Evolutionary conservation across 2,888 invertebrate genomes (phyloP).

Genomic region (Euspilapteryx auroguttella): DNA sequence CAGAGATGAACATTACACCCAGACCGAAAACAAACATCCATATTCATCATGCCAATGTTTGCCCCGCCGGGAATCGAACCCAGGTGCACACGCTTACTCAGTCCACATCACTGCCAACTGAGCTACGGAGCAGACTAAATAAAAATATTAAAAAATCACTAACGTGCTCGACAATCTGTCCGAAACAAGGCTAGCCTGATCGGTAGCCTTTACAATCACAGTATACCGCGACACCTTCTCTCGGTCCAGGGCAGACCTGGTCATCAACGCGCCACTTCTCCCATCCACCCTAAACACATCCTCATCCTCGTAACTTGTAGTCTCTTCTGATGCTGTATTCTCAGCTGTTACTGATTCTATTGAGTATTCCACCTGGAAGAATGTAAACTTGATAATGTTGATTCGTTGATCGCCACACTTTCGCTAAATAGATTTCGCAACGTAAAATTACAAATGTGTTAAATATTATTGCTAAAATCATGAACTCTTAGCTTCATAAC

Average conservation of each 20-base stretch:
- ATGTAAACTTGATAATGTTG: not conserved
- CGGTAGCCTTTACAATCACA: conserved; percentile 81
- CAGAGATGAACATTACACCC: too few species aligned
- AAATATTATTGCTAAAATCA: not conserved
- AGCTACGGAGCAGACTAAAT: too few species aligned
- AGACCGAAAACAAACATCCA: too few species aligned
- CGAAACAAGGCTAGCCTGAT: conserved; percentile 79
- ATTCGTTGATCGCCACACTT: too few species aligned
- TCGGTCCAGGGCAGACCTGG: conserved; percentile 80
- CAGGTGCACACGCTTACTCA: too few species aligned
- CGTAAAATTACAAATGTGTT: not conserved
- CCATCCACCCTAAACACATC: conserved; percentile 86
- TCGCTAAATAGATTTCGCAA: not conserved
- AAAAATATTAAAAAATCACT: conserved; percentile 13
- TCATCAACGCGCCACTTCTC: conserved; percentile 83
- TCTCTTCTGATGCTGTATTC: conserved; percentile 19
- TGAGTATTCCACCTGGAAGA: conserved; percentile 71
- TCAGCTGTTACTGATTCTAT: conserved; percentile 71
- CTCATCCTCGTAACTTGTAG: conserved; percentile 42
- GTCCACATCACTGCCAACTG: too few species aligned
- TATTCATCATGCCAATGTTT: too few species aligned
- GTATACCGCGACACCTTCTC: conserved; percentile 86
- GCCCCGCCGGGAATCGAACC: too few species aligned
- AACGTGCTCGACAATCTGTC: conserved; percentile 76
- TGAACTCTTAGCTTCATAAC: too few species aligned